Conservation (phyloP, 2,888 invertebrate genomes). For the Ophion ventricosus region DNA sequence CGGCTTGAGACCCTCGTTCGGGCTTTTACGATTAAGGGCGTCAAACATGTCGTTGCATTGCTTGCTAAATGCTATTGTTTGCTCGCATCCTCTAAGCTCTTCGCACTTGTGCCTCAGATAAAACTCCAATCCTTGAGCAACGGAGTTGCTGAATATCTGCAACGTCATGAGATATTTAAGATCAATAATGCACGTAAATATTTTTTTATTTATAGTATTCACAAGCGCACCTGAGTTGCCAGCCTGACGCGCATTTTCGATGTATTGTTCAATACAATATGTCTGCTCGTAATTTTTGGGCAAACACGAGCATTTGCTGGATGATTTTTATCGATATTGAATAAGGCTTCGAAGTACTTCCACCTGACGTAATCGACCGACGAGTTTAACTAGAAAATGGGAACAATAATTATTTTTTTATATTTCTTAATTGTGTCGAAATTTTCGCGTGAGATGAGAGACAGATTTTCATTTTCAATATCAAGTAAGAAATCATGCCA, state of each 20-base stretch:
- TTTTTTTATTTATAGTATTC: constrained; percentile 2
- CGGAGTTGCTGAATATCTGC: constrained; percentile 52
- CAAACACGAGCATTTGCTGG: constrained; percentile 42
- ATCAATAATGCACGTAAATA: constrained; percentile 3
- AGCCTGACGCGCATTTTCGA: constrained; percentile 55
- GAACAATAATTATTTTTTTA: neutral
- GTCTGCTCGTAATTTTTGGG: too few relatives aligned
- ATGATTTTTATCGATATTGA: constrained; percentile 6
- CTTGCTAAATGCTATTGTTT: constrained; percentile 32
- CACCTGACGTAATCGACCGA: neutral
- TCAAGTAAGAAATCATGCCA: neutral
- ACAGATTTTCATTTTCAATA: neutral
- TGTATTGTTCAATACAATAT: constrained; percentile 45
- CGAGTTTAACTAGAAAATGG: constrained; percentile 10
- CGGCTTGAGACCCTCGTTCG: constrained; percentile 41
- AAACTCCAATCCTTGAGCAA: constrained; percentile 42
- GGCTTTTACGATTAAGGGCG: constrained; percentile 50
- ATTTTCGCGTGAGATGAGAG: neutral
- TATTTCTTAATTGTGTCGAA: neutral
- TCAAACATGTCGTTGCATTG: constrained; percentile 49
- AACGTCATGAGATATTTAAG: constrained; percentile 17
- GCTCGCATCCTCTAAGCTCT: constrained; percentile 24
- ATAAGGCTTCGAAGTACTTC: constrained; percentile 3
- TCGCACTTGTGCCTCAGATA: constrained; percentile 35
- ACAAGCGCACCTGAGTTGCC: constrained; percentile 42